A percentile compares a stretch with the other conserved stretches of the same genome.
phyloP scores from a whole-genome alignment of 2,797 vertebrate genomes.

The Gambusia yucatana region DNA sequence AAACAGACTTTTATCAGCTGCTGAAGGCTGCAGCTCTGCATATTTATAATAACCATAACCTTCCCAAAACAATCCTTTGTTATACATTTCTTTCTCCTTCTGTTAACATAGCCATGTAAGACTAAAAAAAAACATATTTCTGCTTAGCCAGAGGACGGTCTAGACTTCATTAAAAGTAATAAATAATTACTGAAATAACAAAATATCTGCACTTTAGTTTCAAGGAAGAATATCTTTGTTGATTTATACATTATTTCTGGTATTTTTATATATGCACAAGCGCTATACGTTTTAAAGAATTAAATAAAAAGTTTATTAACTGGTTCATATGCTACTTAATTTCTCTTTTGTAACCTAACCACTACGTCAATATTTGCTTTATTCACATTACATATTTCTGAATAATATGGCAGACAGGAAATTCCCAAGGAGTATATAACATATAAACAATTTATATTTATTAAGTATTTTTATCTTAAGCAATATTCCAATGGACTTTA shows the following conservation, averaged over 20 bases:
- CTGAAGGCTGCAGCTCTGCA: not conserved
- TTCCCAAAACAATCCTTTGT: not conserved
- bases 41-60: not conserved
- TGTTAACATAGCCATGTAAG: not conserved
- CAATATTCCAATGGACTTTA: no score
- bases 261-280: no score
- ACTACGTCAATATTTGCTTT: no score
- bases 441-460: no score
- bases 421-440: no score
- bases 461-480: no score
- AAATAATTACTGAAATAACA: not conserved
- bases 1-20: not conserved
- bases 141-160: not conserved
- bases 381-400: no score
- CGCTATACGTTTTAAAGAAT: no score
- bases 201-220: not conserved
- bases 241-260: not conserved
- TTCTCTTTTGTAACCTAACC: no score
- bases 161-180: not conserved
- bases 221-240: not conserved
- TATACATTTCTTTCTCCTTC: not conserved
- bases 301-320: no score
- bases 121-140: not conserved
- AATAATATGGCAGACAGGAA: no score
- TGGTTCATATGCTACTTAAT: no score